These are phyloP conservation scores for Drosophila longiperda DNA, from an alignment of 2,888 invertebrate genomes.

Conservation along the genomic window DNA sequence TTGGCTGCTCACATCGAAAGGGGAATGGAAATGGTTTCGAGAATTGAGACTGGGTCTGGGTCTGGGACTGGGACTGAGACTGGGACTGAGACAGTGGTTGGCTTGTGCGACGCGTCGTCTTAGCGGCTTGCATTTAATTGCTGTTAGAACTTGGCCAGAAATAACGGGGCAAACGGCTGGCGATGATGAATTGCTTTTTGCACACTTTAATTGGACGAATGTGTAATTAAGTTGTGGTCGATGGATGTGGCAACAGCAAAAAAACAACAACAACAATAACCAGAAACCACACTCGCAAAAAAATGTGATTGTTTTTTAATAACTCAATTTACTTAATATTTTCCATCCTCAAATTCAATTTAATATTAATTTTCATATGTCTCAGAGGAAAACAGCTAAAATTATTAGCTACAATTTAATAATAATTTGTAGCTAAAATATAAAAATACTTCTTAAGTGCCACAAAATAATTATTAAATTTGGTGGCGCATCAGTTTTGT, in stretches of 20 bases:
- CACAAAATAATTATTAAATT: neutral
- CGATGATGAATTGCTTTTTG: slow-evolving; percentile 83
- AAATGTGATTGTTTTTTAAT: neutral
- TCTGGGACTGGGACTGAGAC: neutral
- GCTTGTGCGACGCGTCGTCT: slow-evolving; percentile 23
- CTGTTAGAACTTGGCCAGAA: slow-evolving; percentile 69
- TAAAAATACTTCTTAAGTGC: neutral
- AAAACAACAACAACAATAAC: slow-evolving; percentile 1
- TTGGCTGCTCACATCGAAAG: slow-evolving; percentile 4
- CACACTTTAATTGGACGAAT: slow-evolving; percentile 83
- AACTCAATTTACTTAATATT: neutral
- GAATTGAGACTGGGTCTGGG: slow-evolving; percentile 15
- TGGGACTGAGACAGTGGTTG: slow-evolving; percentile 6
- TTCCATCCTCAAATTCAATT: neutral
- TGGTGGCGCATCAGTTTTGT: neutral
- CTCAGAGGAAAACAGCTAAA: neutral
- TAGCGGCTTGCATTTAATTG: slow-evolving; percentile 60
- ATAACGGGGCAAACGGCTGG: slow-evolving; percentile 58
- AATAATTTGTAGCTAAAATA: no score
- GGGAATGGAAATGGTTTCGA: neutral
- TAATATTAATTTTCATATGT: neutral
- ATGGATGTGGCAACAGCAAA: slow-evolving; percentile 27
- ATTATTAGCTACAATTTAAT: neutral
- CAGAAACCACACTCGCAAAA: slow-evolving; percentile 3
- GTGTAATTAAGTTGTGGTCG: slow-evolving; percentile 83